Conservation (phyloP, 1,140 invertebrate species). For the Lepidotrigona ventralis region DNA sequence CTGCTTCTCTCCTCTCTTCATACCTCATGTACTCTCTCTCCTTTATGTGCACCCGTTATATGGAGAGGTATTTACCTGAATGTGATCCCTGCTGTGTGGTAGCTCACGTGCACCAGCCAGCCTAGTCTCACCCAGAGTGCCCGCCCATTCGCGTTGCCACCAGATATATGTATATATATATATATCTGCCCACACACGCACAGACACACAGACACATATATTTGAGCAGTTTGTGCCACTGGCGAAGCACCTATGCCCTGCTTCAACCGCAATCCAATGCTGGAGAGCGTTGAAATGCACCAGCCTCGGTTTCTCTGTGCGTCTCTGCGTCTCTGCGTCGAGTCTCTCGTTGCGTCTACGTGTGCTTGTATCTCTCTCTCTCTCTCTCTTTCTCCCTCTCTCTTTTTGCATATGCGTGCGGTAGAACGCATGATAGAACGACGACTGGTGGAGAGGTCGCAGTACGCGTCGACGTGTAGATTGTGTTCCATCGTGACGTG, state of each 20-base stretch:
- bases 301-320: neutral
- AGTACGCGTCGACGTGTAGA: constrained; percentile 7
- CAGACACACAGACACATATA: too few relatives aligned
- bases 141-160: constrained; percentile 34
- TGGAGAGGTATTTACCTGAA: constrained; percentile 62
- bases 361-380: neutral
- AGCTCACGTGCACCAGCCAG: constrained; percentile 36
- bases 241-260: constrained; percentile 40
- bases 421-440: neutral
- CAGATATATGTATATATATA: constrained; percentile 18
- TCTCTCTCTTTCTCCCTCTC: too few relatives aligned
- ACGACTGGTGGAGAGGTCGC: neutral
- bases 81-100: constrained; percentile 45
- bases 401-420: neutral
- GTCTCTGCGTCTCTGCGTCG: too few relatives aligned
- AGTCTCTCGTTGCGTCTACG: neutral
- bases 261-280: constrained; percentile 57
- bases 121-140: neutral
- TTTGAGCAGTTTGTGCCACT: neutral
- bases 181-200: too few relatives aligned
- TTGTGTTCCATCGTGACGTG: neutral
- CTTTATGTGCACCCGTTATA: constrained; percentile 63
- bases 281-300: constrained; percentile 30
- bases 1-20: constrained; percentile 45
- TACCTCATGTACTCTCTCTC: constrained; percentile 56